phyloP scores from a whole-genome alignment of 2,113 vertebrate species.

The Antechinus stuartii region DNA sequence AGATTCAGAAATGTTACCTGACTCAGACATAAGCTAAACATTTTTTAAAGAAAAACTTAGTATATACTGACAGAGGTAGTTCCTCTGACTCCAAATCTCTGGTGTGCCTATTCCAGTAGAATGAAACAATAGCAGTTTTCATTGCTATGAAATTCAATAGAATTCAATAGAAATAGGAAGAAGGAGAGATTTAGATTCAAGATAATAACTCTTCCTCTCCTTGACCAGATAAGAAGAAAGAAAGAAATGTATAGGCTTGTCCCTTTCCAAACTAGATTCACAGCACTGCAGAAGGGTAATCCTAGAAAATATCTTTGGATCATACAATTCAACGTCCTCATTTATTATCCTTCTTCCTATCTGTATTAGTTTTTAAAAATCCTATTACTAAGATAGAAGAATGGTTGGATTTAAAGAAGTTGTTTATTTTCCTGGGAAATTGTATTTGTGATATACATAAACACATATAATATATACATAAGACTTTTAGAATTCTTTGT shows the following conservation, averaged over 20 bases:
- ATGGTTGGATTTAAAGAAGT: background rate
- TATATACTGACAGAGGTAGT: background rate
- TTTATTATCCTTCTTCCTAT: background rate
- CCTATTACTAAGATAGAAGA: background rate
- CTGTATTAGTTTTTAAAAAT: accelerated
- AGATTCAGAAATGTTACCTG: background rate
- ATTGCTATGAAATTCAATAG: too few relatives aligned
- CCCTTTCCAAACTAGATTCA: background rate
- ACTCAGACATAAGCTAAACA: background rate
- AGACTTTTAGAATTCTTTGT: background rate
- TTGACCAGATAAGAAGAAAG: background rate
- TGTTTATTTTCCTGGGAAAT: background rate
- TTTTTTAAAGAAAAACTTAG: background rate
- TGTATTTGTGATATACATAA: background rate
- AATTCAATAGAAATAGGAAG: background rate
- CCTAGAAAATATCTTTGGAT: background rate
- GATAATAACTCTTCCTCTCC: accelerated
- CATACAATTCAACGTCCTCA: background rate
- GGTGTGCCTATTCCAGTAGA: background rate
- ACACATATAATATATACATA: background rate
- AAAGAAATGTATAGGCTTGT: too few relatives aligned
- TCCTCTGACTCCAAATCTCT: background rate
- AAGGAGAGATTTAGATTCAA: background rate
- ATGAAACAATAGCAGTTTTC: background rate
- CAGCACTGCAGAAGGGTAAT: background rate